Evolutionary conservation across 2,888 invertebrate species (phyloP), one percentile per base, ranked within the genome.

Genomic region (Stegana nigrithorax): DNA sequence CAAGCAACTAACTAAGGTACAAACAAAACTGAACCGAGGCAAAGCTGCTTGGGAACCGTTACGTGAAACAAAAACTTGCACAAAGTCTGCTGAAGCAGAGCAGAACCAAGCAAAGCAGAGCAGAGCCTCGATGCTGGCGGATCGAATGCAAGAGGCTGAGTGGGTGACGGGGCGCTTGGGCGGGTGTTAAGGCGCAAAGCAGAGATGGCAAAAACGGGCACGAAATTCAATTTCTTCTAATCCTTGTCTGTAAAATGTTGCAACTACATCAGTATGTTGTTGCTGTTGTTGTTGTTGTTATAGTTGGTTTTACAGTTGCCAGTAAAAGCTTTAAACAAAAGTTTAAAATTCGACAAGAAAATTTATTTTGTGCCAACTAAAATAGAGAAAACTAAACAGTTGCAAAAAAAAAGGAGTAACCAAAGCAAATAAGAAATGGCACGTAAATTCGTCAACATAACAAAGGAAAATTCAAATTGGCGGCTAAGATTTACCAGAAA

Each of bases 211-310:
- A 47, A 64, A 42, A 51, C 47, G 56, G 23, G 23, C 39, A 39
- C 50, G 65, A 71, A 78, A 79, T 71, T 71, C 66, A 72, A 70
- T 77, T 77, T 70, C 67, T 70, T 67, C 60, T 70, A 75, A 74
- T 73, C 73, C 68, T 62, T 62, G 61, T 23, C 62, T 58, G 63
- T 55, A 55, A 64, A 67, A 74, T 73, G 63, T 69, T 56, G 39
- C 58, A 42, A 62, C 62, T 60, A 62, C 23, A 8, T 14, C 17
- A n/a, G 17, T n/a, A 8, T 32, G 14, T 59, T 47, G 8, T 42
- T 25, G 17, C 19, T 29, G 17, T 10, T 47, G 19, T 47, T 60
- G 51, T 39, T 60, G 8, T 32, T 60, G 59, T 56, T 62, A 50
- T 53, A 60, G 39, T 60, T 56, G 51, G 10, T 26, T 59, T 64